Base-by-base conservation (phyloP, 2,888 invertebrate species). In the Meteorus cinctellus region DNA sequence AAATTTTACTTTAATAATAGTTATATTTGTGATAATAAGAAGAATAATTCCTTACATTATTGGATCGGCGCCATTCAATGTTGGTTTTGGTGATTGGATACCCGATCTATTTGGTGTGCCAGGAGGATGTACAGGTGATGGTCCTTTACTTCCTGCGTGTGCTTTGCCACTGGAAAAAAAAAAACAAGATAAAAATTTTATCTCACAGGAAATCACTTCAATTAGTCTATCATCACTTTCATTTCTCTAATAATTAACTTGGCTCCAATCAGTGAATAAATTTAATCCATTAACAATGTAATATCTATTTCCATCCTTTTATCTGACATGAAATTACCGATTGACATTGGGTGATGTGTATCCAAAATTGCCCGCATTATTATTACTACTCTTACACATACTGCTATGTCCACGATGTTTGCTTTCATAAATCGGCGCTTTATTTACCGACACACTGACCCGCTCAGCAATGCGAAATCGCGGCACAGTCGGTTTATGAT, bases 381-480 rank as follows among this genome's bases (percentile, higher is more conserved):
- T 55, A 8, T 55, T 24, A 55, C 55, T 19, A 55, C 55, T 19
- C 4, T 16, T 88, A 82, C 89, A 88, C 77, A 83, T 84, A 85
- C 87, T 87, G 75, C 85, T 85, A 78, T 87, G 86, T 76, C 81
- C 83, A 77, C 80, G 83, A 77, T 87, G 85, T 82, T 88, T 72
- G 19, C 27, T 89, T 69, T 80, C 86, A 78, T 87, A 88, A 81
- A 84, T 82, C 79, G 88, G 87, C 63, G 87, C 87, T 86, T 85
- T 88, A 80, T 86, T 88, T 31, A 86, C 86, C 55, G 88, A 84
- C 73, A 86, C 85, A 83, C 89, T 87, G 78, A 89, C 85, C 72
- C 89, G 83, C 77, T 89, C 89, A 14, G 89, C 88, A 80, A 89
- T 89, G 59, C 89, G 86, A 81, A 89, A 89, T 63, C 89, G 87